These are phyloP conservation scores for Oreochromis aureus DNA, from an alignment of 2,113 vertebrate species.

Conservation along the genomic window DNA sequence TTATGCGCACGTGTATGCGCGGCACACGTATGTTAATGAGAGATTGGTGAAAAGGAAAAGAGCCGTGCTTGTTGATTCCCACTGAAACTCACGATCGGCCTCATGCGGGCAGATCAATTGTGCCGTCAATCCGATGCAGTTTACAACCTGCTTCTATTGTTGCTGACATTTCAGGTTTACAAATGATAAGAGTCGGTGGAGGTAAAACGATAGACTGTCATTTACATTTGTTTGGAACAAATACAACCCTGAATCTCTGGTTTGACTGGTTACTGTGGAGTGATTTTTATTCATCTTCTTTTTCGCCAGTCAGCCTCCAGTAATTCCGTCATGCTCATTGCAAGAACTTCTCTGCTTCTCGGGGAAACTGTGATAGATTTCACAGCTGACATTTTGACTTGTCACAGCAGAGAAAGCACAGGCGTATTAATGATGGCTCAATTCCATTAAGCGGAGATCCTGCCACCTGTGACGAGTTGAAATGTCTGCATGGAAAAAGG, in stretches of 20 bases:
- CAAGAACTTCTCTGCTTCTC: background rate
- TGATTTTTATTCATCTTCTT: background rate
- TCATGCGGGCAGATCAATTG: background rate
- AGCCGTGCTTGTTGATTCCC: background rate
- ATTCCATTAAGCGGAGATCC: background rate
- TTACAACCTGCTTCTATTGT: background rate
- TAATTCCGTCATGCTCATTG: background rate
- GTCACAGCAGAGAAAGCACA: background rate
- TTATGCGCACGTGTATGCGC: background rate
- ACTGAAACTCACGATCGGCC: background rate
- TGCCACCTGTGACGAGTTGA: background rate
- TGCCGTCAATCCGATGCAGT: background rate
- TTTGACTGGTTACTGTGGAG: background rate
- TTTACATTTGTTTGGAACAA: background rate
- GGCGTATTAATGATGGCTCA: background rate
- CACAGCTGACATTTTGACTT: background rate
- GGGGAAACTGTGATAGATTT: background rate
- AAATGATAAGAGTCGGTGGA: background rate
- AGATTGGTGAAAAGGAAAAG: slow-evolving; percentile 35
- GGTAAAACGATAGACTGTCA: background rate
- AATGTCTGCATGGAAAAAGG: background rate
- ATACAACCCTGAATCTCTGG: background rate
- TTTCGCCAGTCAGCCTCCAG: background rate
- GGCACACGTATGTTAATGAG: slow-evolving; percentile 18
- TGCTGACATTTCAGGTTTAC: background rate